Conservation (phyloP, 2,888 invertebrate species). For the Polyommatus icarus region DNA sequence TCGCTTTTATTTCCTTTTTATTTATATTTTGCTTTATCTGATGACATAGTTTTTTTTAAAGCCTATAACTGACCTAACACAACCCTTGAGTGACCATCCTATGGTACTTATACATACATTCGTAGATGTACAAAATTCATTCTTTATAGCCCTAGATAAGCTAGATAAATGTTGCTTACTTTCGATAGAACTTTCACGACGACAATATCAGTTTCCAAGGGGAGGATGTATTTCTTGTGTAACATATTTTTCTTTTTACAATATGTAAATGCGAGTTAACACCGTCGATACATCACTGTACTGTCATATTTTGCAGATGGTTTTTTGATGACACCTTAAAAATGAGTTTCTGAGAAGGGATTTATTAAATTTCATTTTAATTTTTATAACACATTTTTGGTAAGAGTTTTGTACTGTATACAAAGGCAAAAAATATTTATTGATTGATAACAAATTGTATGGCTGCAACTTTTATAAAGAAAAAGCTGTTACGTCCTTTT, state of each 20-base stretch:
- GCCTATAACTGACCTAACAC: too few species aligned
- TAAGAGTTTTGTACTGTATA: neutral
- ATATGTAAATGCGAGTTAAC: neutral
- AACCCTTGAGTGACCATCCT: too few species aligned
- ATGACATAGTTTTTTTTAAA: too few species aligned
- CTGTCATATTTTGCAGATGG: neutral
- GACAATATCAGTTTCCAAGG: neutral
- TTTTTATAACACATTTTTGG: neutral
- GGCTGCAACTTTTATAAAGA: too few species aligned
- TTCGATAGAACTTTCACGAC: neutral
- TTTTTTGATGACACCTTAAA: conserved; percentile 13
- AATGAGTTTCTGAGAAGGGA: neutral
- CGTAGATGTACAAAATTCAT: too few species aligned
- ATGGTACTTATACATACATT: too few species aligned
- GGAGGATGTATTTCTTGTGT: neutral
- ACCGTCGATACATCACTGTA: neutral
- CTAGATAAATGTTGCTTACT: neutral
- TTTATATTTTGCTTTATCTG: neutral
- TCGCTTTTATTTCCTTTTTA: neutral
- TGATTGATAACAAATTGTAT: neutral
- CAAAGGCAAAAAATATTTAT: neutral
- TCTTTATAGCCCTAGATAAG: too few species aligned
- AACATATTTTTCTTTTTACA: neutral
- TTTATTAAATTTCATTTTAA: neutral
- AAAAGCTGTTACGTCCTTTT: too few species aligned